Conservation (phyloP, 2,113 vertebrate genomes). For the Thryonomys swinderianus region DNA sequence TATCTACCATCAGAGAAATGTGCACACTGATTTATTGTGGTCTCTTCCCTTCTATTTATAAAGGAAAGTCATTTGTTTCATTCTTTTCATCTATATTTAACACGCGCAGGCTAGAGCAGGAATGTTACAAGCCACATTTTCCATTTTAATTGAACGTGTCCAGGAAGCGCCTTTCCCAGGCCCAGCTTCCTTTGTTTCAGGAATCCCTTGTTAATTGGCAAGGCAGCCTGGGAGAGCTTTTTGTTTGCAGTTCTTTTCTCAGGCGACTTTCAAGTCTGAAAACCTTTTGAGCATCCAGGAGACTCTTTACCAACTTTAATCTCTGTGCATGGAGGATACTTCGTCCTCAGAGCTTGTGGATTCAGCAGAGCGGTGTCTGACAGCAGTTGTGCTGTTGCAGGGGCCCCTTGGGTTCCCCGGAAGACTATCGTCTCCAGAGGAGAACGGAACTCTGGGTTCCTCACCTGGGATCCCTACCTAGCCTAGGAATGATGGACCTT, state of each 20-base stretch:
- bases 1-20: not conserved
- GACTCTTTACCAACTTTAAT: not conserved
- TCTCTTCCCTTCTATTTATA: not conserved
- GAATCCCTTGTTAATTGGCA: not conserved
- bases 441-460: not conserved
- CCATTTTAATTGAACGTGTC: not conserved
- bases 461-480: slow-evolving; percentile 23
- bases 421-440: not conserved
- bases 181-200: slow-evolving; percentile 15
- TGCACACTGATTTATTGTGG: not conserved
- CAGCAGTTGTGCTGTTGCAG: not conserved
- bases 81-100: not conserved
- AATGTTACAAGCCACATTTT: not conserved
- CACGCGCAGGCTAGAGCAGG: not conserved
- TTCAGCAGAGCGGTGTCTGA: not conserved
- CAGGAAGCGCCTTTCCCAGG: not conserved
- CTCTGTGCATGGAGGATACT: not conserved
- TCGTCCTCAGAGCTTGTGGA: not conserved
- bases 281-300: slow-evolving; percentile 11
- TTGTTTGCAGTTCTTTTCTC: not conserved
- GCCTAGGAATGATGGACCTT: not conserved
- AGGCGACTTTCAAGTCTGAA: slow-evolving; percentile 35
- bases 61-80: not conserved
- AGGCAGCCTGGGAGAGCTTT: not conserved
- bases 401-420: not conserved